phyloP scores from a whole-genome alignment of 2,888 invertebrate genomes.

The Yponomeuta evonymella region DNA sequence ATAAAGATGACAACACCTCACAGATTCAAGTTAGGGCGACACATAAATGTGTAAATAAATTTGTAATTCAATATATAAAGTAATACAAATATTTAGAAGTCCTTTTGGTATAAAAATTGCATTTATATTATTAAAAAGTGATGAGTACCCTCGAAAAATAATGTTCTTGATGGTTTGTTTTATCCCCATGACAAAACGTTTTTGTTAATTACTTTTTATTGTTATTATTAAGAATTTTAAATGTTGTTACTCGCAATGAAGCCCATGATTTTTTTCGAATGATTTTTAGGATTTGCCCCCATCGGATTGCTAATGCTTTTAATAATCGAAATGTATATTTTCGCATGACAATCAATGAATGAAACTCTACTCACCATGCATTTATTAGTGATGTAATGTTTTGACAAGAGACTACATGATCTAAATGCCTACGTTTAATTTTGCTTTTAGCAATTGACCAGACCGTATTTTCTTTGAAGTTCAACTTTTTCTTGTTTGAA shows the following conservation, averaged over 20 bases:
- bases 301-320: background rate
- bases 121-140: conserved; percentile 57
- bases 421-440: background rate
- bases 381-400: background rate
- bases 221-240: conserved; percentile 73
- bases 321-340: background rate
- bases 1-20: conserved; percentile 21
- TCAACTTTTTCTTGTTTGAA: conserved; percentile 24
- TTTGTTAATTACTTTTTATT: conserved; percentile 72
- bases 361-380: background rate
- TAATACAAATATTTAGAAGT: conserved; percentile 46
- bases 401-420: background rate
- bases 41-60: conserved; percentile 62
- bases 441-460: conserved; percentile 13
- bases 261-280: conserved; percentile 31
- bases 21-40: conserved; percentile 34
- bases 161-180: conserved; percentile 68
- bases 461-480: conserved; percentile 14
- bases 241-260: conserved; percentile 67
- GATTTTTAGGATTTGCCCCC: conserved; percentile 23
- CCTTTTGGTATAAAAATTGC: conserved; percentile 61
- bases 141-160: conserved; percentile 49
- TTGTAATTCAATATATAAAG: conserved; percentile 48
- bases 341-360: background rate
- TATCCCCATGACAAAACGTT: conserved; percentile 46